Evolutionary conservation across 2,113 vertebrate genomes (phyloP).

Genomic region (Pteronura brasiliensis): DNA sequence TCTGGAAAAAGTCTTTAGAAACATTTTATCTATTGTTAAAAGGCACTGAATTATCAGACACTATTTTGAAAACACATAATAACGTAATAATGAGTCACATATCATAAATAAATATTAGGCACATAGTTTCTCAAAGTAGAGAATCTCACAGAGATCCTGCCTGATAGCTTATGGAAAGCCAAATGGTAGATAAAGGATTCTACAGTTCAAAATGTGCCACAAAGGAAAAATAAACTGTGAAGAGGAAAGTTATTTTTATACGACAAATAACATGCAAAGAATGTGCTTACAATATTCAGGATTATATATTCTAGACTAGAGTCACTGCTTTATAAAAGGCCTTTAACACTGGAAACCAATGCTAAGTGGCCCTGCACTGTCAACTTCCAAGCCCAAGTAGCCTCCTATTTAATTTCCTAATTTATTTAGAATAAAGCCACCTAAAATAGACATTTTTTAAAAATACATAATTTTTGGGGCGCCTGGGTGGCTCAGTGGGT

Average conservation of each 20-base stretch:
- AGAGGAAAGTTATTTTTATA: constrained; percentile 14
- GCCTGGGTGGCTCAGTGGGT: too few relatives aligned
- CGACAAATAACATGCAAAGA: constrained; percentile 19
- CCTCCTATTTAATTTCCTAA: not conserved
- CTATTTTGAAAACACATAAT: not conserved
- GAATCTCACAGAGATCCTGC: not conserved
- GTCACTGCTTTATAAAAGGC: constrained; percentile 4
- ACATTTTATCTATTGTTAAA: not conserved
- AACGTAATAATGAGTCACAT: not conserved
- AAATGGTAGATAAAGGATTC: constrained; percentile 30
- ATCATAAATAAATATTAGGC: not conserved
- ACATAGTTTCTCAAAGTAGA: constrained; percentile 40
- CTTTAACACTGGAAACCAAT: constrained; percentile 18
- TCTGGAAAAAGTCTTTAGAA: not conserved
- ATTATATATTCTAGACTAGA: not conserved
- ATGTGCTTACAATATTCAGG: not conserved
- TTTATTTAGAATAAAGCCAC: constrained; percentile 6
- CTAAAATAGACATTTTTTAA: not conserved
- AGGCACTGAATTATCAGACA: not conserved
- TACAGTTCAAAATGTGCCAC: not conserved
- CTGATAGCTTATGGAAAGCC: constrained; percentile 7
- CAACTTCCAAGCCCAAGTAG: not conserved
- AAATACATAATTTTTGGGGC: not conserved
- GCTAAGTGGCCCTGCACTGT: not conserved
- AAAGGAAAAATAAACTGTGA: constrained; percentile 40